Evolutionary conservation across 2,888 invertebrate species (phyloP).

Genomic region (Drosophila paranaensis): DNA sequence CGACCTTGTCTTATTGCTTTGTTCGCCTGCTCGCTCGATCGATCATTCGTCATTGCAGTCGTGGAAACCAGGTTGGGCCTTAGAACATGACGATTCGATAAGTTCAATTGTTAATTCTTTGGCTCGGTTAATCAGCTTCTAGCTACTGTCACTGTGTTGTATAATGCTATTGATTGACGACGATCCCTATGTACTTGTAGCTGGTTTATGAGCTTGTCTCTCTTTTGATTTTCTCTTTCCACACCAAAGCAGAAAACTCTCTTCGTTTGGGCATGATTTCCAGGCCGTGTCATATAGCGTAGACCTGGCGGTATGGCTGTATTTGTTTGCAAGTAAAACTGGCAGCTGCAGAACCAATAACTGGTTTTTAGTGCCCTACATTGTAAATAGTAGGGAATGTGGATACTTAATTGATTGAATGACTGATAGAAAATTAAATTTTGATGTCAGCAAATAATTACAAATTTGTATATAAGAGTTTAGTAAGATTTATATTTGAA

Average conservation of each 20-base stretch:
- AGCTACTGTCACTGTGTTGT: conserved; percentile 28
- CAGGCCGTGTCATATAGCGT: conserved; percentile 34
- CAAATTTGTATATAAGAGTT: no score
- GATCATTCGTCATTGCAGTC: conserved; percentile 69
- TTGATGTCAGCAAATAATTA: no score
- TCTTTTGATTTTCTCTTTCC: conserved; percentile 51
- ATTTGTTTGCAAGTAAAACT: conserved; percentile 45
- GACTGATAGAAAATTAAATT: not conserved
- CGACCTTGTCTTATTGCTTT: conserved; percentile 69
- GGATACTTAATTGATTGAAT: not conserved
- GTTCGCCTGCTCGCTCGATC: conserved; percentile 51
- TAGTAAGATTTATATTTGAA: not conserved
- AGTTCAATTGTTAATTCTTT: conserved; percentile 45
- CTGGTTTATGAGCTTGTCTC: conserved; percentile 27
- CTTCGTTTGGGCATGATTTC: conserved; percentile 43
- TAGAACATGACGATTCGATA: conserved; percentile 44
- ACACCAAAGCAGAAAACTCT: conserved; percentile 5
- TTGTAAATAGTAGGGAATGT: conserved; percentile 10
- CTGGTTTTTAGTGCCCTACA: conserved; percentile 69
- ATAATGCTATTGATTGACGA: conserved; percentile 39
- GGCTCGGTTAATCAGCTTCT: conserved; percentile 46
- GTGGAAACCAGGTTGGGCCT: conserved; percentile 70
- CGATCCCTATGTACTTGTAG: no score
- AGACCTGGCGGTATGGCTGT: conserved; percentile 19
- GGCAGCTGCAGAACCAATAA: conserved; percentile 74